phyloP scores from a whole-genome alignment of 2,888 invertebrate genomes.

The Philereme vetulata region DNA sequence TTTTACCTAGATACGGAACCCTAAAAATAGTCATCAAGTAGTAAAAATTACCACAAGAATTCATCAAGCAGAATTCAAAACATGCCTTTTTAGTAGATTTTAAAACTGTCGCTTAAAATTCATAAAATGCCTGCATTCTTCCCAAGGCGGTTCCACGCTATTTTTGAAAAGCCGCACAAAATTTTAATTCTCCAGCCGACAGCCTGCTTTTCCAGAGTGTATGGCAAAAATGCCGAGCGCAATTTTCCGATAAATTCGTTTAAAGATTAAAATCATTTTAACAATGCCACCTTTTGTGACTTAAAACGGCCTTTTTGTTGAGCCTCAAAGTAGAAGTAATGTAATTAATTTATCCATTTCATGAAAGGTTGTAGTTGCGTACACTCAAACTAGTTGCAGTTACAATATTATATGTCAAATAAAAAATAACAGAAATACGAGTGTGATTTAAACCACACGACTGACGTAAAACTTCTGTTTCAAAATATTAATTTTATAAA shows the following conservation, averaged over 20 bases:
- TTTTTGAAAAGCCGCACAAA: slow-evolving; percentile 47
- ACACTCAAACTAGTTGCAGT: slow-evolving; percentile 1
- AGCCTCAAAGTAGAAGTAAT: slow-evolving; percentile 33
- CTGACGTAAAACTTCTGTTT: too few species aligned
- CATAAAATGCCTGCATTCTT: slow-evolving; percentile 20
- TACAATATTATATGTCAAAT: too few species aligned
- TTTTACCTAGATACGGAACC: too few species aligned
- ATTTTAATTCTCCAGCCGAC: slow-evolving; percentile 56
- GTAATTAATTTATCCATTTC: slow-evolving; percentile 29
- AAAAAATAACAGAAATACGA: too few species aligned
- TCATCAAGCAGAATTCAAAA: too few species aligned
- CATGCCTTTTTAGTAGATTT: background rate
- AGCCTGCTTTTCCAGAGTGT: slow-evolving; percentile 48
- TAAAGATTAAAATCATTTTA: slow-evolving; percentile 47
- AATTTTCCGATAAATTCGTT: slow-evolving; percentile 57
- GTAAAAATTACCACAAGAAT: too few species aligned
- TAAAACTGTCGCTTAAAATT: slow-evolving; percentile 16
- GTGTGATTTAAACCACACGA: too few species aligned
- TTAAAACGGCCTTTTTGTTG: slow-evolving; percentile 39
- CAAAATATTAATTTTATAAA: too few species aligned
- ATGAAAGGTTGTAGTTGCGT: slow-evolving; percentile 20
- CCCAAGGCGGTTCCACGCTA: slow-evolving; percentile 14
- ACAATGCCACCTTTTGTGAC: slow-evolving; percentile 37
- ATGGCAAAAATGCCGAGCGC: slow-evolving; percentile 49
- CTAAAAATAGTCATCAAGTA: too few species aligned